Percentiles rank a stretch among this genome's conserved stretches.
Conservation (phyloP, 2,797 vertebrate species). For the Pangasius krempfi region DNA sequence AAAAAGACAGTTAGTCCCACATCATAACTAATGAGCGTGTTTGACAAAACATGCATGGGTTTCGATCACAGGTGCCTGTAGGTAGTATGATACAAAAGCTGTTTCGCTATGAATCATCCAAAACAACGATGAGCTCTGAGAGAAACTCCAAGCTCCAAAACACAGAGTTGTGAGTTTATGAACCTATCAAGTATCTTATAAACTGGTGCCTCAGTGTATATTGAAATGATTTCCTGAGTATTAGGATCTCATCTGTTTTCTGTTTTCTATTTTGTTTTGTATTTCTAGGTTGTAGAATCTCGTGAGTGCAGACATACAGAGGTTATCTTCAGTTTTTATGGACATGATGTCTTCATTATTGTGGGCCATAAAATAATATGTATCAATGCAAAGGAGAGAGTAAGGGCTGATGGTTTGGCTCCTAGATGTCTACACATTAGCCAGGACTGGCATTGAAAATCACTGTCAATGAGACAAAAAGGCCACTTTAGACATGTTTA, state of each 20-base stretch:
- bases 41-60: conserved; percentile 1
- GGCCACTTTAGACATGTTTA: conserved; percentile 1
- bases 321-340: neutral
- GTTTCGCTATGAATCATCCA: neutral
- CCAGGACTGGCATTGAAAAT: neutral
- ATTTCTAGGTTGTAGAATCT: neutral
- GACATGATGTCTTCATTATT: neutral
- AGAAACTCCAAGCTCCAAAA: neutral
- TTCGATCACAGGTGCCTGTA: conserved; percentile 48
- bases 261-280: too few relatives aligned
- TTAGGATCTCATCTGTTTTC: conserved; percentile 17
- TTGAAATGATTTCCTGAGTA: conserved; percentile 38
- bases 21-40: neutral
- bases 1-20: neutral
- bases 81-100: neutral
- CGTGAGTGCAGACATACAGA: neutral
- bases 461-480: neutral
- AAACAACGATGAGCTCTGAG: conserved; percentile 39
- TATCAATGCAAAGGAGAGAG: neutral
- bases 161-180: neutral
- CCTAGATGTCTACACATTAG: neutral
- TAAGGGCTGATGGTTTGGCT: neutral
- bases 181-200: neutral
- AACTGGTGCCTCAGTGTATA: conserved; percentile 8
- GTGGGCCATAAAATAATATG: neutral